Conservation (phyloP, 2,797 vertebrate species). For the Eptatretus atami region DNA sequence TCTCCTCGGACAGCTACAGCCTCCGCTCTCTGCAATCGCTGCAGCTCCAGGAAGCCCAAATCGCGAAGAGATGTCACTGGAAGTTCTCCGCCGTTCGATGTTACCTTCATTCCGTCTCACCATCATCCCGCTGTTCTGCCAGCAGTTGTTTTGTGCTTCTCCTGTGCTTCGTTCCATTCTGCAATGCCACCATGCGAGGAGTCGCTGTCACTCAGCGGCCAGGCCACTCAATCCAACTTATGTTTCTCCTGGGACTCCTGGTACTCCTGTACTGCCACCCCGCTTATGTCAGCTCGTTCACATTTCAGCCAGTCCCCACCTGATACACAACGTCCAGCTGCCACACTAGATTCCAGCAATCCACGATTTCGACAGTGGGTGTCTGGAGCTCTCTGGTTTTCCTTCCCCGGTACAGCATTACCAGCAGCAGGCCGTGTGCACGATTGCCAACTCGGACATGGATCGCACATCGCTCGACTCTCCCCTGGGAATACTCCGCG, state of each 20-base stretch:
- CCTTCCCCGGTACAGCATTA: neutral
- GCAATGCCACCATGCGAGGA: too few species aligned
- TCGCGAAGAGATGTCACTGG: neutral
- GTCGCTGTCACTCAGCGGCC: too few species aligned
- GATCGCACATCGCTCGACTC: neutral
- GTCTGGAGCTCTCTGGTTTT: neutral
- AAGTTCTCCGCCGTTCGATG: neutral
- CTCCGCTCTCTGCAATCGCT: neutral
- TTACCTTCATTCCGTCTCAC: neutral
- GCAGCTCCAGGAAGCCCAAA: neutral
- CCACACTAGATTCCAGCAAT: neutral
- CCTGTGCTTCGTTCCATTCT: too few species aligned
- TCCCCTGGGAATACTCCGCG: too few species aligned
- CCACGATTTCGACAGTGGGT: neutral
- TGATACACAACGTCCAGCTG: neutral
- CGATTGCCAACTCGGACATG: neutral
- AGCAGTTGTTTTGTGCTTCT: too few species aligned
- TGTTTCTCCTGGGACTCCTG: too few species aligned
- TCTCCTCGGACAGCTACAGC: neutral
- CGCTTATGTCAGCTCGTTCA: neutral
- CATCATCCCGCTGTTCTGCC: neutral
- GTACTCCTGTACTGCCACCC: too few species aligned
- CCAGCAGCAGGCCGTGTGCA: too few species aligned
- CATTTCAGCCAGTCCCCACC: neutral
- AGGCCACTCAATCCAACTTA: too few species aligned